Evolutionary conservation across 2,888 invertebrate genomes (phyloP).

Genomic region (Diarsia brunnea): DNA sequence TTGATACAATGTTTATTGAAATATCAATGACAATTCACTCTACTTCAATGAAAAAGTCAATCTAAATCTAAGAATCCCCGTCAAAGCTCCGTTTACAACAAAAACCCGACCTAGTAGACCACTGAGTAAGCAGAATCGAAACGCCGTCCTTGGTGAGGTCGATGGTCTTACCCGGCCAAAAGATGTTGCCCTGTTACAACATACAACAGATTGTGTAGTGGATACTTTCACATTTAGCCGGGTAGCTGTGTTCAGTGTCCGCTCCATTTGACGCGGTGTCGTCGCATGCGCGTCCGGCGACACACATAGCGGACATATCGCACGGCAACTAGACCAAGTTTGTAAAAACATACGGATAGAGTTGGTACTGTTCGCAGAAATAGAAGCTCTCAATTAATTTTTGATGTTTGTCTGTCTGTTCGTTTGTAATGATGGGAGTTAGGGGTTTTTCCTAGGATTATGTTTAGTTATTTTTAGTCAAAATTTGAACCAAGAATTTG

Average conservation of each 20-base stretch:
- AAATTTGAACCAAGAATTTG: neutral
- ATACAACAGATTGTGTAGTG: conserved; percentile 30
- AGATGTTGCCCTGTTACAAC: conserved; percentile 45
- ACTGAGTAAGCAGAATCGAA: conserved; percentile 86
- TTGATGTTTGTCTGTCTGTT: conserved; percentile 50
- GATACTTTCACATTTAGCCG: conserved; percentile 77
- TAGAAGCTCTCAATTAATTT: conserved; percentile 67
- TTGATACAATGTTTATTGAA: neutral
- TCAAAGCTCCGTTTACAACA: conserved; percentile 80
- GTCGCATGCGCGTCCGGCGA: conserved; percentile 86
- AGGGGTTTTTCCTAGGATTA: neutral
- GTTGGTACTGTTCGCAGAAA: conserved; percentile 70
- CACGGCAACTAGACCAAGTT: conserved; percentile 86
- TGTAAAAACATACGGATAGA: conserved; percentile 86
- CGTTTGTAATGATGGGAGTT: neutral
- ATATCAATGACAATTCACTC: conserved; percentile 6
- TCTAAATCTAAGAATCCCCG: conserved; percentile 32
- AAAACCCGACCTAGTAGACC: conserved; percentile 83
- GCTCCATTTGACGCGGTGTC: conserved; percentile 87
- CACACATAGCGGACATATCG: conserved; percentile 89
- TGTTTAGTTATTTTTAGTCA: neutral
- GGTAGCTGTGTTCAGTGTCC: conserved; percentile 79
- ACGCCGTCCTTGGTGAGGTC: conserved; percentile 89
- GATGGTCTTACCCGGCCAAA: conserved; percentile 72
- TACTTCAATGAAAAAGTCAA: conserved; percentile 41